Conservation (phyloP, 1,140 invertebrate genomes). For the Bombyx mandarina region DNA sequence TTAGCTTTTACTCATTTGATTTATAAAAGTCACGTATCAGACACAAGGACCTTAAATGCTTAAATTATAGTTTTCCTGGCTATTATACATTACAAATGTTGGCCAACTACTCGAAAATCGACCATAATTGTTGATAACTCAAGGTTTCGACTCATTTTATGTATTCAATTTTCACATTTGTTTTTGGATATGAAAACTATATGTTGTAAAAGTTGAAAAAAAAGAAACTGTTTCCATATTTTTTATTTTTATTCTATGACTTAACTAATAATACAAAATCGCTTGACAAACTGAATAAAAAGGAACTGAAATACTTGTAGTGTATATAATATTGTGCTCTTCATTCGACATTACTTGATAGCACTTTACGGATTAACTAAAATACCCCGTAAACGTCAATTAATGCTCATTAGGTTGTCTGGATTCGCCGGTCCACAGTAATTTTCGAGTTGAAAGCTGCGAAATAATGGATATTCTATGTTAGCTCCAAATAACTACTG, state of each 20-base stretch:
- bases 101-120: neutral
- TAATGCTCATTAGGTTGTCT: slow-evolving; percentile 24
- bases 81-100: too few relatives aligned
- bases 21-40: too few relatives aligned
- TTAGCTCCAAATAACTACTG: slow-evolving; percentile 6
- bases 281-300: too few relatives aligned
- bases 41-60: too few relatives aligned
- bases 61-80: too few relatives aligned
- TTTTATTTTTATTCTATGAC: too few relatives aligned
- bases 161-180: neutral
- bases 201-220: too few relatives aligned
- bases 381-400: slow-evolving; percentile 15
- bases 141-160: neutral
- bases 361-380: slow-evolving; percentile 6
- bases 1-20: too few relatives aligned
- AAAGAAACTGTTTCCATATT: too few relatives aligned
- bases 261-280: too few relatives aligned
- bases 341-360: slow-evolving; percentile 1
- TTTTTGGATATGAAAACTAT: neutral
- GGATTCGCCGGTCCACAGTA: slow-evolving; percentile 7
- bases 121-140: neutral
- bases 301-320: too few relatives aligned
- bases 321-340: too few relatives aligned
- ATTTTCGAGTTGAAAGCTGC: slow-evolving; percentile 11
- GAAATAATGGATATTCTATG: slow-evolving; percentile 21